phyloP scores from a whole-genome alignment of 2,888 invertebrate species.

The Osmoderma eremita region DNA sequence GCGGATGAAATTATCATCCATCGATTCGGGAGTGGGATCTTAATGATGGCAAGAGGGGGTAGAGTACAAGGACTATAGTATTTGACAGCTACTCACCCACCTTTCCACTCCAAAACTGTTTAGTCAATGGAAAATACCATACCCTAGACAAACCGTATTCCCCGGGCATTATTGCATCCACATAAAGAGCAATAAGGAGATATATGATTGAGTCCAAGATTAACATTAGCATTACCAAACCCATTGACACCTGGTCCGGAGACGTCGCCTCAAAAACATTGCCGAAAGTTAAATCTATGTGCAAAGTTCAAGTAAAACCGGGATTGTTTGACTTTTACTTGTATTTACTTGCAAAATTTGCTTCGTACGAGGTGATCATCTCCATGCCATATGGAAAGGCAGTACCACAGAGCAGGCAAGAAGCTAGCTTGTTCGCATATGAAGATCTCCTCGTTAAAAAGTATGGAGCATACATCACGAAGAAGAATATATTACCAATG shows the following conservation, averaged over 20 bases:
- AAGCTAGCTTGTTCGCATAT: constrained; percentile 68
- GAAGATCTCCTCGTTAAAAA: constrained; percentile 63
- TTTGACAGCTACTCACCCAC: neutral
- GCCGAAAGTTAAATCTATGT: constrained; percentile 71
- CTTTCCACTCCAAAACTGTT: constrained; percentile 62
- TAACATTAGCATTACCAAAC: constrained; percentile 77
- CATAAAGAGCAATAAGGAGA: constrained; percentile 80
- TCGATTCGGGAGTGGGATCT: neutral
- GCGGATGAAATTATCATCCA: neutral
- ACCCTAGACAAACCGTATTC: constrained; percentile 71
- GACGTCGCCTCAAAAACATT: constrained; percentile 65
- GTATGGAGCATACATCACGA: constrained; percentile 73
- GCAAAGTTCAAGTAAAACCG: neutral
- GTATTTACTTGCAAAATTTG: constrained; percentile 71
- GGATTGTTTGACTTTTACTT: constrained; percentile 37
- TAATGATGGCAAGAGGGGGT: neutral
- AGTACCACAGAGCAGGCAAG: constrained; percentile 77
- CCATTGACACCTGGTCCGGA: constrained; percentile 76
- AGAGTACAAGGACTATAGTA: neutral
- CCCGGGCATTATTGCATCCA: constrained; percentile 88
- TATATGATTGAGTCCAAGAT: constrained; percentile 75
- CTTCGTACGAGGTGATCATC: constrained; percentile 74
- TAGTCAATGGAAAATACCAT: constrained; percentile 81
- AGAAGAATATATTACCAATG: constrained; percentile 75
- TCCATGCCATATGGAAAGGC: constrained; percentile 83